These are phyloP conservation scores for Alces alces DNA, from an alignment of 2,113 vertebrate species.

Conservation along the genomic window DNA sequence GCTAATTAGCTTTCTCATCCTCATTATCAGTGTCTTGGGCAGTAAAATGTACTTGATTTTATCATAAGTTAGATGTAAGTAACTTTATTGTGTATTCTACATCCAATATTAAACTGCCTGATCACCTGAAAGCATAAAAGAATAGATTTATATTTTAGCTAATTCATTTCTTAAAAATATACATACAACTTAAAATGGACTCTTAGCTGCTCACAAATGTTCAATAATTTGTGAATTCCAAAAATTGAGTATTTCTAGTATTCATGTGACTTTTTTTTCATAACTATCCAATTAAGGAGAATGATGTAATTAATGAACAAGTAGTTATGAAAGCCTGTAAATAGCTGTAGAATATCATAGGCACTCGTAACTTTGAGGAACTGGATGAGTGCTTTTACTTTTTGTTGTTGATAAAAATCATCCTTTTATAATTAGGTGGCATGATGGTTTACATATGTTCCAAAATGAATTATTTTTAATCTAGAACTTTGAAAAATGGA, in stretches of 20 bases:
- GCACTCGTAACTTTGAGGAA: background rate
- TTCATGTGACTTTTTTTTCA: background rate
- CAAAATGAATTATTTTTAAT: background rate
- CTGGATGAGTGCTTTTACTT: background rate
- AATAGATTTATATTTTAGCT: background rate
- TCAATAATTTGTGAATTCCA: background rate
- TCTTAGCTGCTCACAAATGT: background rate
- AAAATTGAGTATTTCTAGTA: background rate
- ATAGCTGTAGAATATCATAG: background rate
- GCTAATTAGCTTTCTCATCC: constrained; percentile 4
- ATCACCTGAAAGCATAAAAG: background rate
- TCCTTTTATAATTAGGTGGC: background rate
- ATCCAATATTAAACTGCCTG: constrained; percentile 17
- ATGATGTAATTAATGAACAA: background rate
- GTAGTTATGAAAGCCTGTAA: background rate
- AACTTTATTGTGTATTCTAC: constrained; percentile 56
- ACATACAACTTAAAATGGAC: background rate
- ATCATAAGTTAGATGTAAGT: constrained; percentile 45
- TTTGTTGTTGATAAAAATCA: background rate
- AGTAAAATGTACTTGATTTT: constrained; percentile 59
- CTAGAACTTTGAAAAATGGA: background rate
- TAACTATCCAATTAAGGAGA: background rate
- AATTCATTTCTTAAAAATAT: background rate
- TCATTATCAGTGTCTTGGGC: background rate
- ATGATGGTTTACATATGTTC: background rate